Percentiles rank a stretch among this genome's conserved stretches.
These are phyloP conservation scores for Eurypyga helias DNA, from an alignment of 2,113 vertebrate genomes.

Conservation along the genomic window DNA sequence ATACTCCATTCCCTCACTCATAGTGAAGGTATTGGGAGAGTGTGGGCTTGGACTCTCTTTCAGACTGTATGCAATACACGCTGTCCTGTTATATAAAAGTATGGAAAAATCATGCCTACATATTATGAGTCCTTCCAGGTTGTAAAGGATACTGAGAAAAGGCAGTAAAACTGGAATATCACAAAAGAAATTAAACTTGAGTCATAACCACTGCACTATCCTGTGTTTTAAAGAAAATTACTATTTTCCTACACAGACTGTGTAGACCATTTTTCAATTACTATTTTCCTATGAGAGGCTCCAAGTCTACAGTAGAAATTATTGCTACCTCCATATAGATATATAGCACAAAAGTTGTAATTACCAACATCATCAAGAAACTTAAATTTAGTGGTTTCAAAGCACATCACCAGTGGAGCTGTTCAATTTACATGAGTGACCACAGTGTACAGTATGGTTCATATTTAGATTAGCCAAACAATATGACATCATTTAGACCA, in stretches of 20 bases:
- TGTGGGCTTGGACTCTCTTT: not conserved
- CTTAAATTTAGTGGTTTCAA: not conserved
- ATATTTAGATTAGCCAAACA: not conserved
- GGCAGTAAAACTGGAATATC: not conserved
- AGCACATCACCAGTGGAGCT: not conserved
- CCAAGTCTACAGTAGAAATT: not conserved
- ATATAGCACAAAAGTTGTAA: not conserved
- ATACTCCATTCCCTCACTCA: not conserved
- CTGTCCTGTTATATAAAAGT: not conserved
- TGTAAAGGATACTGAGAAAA: not conserved
- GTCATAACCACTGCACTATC: not conserved
- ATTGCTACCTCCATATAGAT: not conserved
- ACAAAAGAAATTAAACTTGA: not conserved
- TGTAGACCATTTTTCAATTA: not conserved
- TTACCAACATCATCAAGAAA: not conserved
- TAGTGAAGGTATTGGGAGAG: not conserved
- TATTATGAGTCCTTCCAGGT: not conserved
- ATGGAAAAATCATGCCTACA: not conserved
- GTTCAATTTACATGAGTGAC: not conserved
- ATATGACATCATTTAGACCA: not conserved
- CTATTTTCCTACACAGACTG: not conserved
- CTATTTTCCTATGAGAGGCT: not conserved
- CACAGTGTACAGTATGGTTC: not conserved
- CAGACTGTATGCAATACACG: not conserved
- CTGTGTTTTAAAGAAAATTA: not conserved